phyloP scores from a whole-genome alignment of 2,113 vertebrate genomes.

The Melospiza melodia region DNA sequence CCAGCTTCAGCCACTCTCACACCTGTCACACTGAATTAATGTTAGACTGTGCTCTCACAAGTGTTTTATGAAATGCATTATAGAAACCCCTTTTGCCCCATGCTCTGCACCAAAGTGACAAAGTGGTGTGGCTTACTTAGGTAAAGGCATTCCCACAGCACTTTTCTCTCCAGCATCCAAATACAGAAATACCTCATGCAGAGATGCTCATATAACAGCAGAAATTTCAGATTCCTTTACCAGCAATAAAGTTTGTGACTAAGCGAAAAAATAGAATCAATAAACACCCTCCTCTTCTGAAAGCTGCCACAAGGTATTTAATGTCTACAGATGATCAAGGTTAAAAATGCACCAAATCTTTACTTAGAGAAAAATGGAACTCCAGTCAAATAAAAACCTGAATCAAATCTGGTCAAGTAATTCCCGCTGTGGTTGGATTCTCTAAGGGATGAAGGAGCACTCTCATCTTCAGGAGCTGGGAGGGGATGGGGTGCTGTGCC shows the following conservation, averaged over 20 bases:
- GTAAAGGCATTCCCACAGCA: not conserved
- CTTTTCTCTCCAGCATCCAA: not conserved
- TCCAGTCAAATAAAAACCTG: not conserved
- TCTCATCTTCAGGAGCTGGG: not conserved
- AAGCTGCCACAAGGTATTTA: conserved; percentile 29
- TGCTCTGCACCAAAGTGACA: not conserved
- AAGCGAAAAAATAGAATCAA: conserved; percentile 24
- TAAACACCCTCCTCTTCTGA: conserved; percentile 16
- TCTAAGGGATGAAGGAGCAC: not conserved
- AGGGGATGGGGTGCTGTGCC: not conserved
- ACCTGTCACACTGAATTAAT: not conserved
- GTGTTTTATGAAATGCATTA: not conserved
- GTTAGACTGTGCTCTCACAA: not conserved
- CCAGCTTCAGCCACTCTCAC: not conserved
- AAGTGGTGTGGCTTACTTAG: not conserved
- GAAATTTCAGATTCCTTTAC: conserved; percentile 18
- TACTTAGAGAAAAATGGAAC: not conserved
- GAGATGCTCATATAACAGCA: not conserved
- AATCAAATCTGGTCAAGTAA: not conserved
- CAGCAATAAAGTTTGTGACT: conserved; percentile 38
- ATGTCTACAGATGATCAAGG: not conserved
- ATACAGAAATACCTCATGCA: not conserved
- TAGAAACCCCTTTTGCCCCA: not conserved
- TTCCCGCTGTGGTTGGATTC: not conserved
- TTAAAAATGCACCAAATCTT: conserved; percentile 6